These are phyloP conservation scores for Pentamera pediparva DNA, from an alignment of 53 echinoderm and acorn worm species.

Conservation along the genomic window DNA sequence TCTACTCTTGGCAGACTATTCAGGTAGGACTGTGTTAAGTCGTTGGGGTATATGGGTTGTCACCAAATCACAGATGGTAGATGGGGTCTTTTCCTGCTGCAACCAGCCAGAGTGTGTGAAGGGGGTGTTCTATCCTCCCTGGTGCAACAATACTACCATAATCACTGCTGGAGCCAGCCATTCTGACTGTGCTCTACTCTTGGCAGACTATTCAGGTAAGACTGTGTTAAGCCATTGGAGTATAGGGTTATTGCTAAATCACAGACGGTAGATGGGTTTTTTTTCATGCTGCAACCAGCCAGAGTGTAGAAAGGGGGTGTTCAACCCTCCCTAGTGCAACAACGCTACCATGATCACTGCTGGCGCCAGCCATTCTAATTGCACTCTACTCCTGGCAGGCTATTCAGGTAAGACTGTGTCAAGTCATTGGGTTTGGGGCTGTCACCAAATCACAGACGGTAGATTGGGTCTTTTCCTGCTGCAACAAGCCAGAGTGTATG, in stretches of 20 bases:
- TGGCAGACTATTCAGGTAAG: constrained; percentile 80
- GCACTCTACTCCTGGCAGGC: constrained; percentile 64
- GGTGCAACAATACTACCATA: constrained; percentile 33
- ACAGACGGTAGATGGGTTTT: no score
- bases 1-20: constrained; percentile 64
- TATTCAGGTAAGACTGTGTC: no score
- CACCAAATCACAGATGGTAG: no score
- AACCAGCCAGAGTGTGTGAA: constrained; percentile 46
- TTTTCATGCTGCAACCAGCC: constrained; percentile 37
- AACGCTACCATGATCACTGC: not conserved
- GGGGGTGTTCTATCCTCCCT: constrained; percentile 54
- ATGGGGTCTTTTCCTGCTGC: constrained; percentile 22
- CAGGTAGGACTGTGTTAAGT: no score
- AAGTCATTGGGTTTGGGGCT: no score
- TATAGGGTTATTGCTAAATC: no score
- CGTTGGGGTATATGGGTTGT: no score
- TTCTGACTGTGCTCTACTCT: constrained; percentile 52
- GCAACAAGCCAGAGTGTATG: constrained; percentile 44
- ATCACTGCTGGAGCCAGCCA: not conserved
- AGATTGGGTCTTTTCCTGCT: constrained; percentile 32
- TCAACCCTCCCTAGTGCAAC: constrained; percentile 54
- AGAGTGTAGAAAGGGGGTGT: constrained; percentile 54
- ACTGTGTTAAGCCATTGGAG: no score
- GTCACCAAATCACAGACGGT: no score
- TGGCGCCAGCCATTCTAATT: not conserved